Evolutionary conservation across 2,113 vertebrate genomes (phyloP).

Genomic region (Chrysemys picta): DNA sequence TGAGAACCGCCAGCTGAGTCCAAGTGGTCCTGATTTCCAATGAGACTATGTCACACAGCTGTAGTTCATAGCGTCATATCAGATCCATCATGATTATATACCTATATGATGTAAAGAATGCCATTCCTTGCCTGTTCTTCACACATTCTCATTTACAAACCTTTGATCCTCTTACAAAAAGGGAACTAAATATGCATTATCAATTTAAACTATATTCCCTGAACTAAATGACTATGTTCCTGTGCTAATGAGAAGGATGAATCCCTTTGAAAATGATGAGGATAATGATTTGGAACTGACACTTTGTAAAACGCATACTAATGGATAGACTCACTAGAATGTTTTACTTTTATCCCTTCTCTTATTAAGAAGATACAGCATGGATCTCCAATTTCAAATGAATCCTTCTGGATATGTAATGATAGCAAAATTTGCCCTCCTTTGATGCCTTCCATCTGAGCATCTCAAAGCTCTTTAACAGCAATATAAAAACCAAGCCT

Average conservation of each 20-base stretch:
- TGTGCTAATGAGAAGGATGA: neutral
- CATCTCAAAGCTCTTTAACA: neutral
- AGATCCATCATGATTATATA: neutral
- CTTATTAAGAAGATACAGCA: neutral
- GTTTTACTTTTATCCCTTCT: neutral
- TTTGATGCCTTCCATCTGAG: neutral
- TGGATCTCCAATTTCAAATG: neutral
- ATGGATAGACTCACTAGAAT: neutral
- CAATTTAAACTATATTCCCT: neutral
- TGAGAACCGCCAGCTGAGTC: neutral
- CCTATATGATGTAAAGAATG: neutral
- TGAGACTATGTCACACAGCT: accelerated
- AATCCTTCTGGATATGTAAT: neutral
- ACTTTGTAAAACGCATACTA: neutral
- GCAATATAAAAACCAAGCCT: neutral
- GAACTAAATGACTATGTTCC: neutral
- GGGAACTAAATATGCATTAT: neutral
- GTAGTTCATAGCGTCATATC: accelerated
- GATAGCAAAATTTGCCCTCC: neutral
- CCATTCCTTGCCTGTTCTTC: neutral
- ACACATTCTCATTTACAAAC: neutral
- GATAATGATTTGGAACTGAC: neutral
- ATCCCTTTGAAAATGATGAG: neutral
- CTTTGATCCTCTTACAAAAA: neutral
- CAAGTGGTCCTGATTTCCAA: neutral